Percentiles rank a stretch among this genome's conserved stretches.
These are phyloP conservation scores for Nasonovia ribisnigri DNA, from an alignment of 2,888 invertebrate genomes.

Conservation along the genomic window DNA sequence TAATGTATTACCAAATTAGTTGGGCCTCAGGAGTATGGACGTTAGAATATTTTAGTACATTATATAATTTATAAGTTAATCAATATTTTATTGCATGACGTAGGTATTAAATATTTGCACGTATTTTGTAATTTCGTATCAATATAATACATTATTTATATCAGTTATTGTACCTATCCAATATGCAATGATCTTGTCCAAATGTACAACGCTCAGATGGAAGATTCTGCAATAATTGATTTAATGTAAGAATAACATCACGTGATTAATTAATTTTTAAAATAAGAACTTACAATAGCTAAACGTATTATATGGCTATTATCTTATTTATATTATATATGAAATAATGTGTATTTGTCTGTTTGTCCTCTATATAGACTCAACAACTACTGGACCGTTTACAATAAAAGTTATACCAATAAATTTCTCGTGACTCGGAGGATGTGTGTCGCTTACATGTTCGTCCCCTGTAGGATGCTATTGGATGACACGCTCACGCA, in stretches of 20 bases:
- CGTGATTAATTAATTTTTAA: not conserved
- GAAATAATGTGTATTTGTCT: too few species aligned
- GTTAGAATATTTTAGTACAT: not conserved
- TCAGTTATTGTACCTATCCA: not conserved
- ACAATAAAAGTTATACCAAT: not conserved
- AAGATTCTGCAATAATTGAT: not conserved
- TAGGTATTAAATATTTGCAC: not conserved
- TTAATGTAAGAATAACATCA: not conserved
- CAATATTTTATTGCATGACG: not conserved
- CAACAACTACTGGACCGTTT: not conserved
- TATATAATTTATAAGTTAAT: not conserved
- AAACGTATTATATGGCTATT: not conserved
- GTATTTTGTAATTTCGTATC: not conserved
- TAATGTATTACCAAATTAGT: not conserved
- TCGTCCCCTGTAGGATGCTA: not conserved
- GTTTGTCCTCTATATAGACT: not conserved
- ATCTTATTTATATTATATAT: too few species aligned
- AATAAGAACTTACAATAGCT: not conserved
- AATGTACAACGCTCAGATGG: not conserved
- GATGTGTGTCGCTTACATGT: not conserved
- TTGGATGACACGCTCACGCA: not conserved
- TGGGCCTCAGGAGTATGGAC: not conserved
- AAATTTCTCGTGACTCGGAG: not conserved
- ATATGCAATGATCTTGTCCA: not conserved
- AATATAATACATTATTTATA: not conserved